Evolutionary conservation across 2,113 vertebrate species (phyloP), one percentile per base, ranked within the genome.

Genomic region (Sebastes schlegelii): DNA sequence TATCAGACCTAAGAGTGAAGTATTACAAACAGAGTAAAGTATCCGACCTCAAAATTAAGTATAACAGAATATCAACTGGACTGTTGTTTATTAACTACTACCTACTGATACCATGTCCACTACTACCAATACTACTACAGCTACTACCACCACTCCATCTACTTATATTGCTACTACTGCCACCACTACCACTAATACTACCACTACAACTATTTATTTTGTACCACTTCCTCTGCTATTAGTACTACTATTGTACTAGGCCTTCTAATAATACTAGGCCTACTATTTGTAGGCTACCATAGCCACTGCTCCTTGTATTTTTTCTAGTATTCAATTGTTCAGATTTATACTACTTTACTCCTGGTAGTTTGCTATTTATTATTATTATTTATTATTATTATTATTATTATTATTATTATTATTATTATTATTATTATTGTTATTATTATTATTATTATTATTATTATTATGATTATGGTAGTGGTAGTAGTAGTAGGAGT

Each of bases 401-500:
- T 77, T 34, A 21, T 45, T 45, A 17, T 64, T 79, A 57, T 81
- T 76, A 57, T 79, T 23, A 42, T 57, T 34, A 57, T 57, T 9
- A 57, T 21, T 40, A 42, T 34, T 34, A 34, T 26, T 21, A 21
- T n/a, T 42, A 43, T 49, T 19, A 21, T 64, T 5, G 54, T 77
- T 40, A 21, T 45, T 45, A 34, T 34, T 57, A 58, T 51, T 19
- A 21, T 64, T 5, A 60, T 77, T 40, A 21, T 45, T 45, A 17
- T 64, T 79, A 57, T 81, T 72, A 57, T 79, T 23, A 42, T 26
- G 26, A 34, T 34, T 57, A 58, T 51, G 79, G 60, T 77, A 57
- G 26, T 34, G 26, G 26, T 26, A 26, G 26, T 26, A 26, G 26
- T 26, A 2, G 26, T 34, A 34, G 26, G 3, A 34, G 3, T 34